phyloP scores from a whole-genome alignment of 2,113 vertebrate species.

The Cyprinodon tularosa region DNA sequence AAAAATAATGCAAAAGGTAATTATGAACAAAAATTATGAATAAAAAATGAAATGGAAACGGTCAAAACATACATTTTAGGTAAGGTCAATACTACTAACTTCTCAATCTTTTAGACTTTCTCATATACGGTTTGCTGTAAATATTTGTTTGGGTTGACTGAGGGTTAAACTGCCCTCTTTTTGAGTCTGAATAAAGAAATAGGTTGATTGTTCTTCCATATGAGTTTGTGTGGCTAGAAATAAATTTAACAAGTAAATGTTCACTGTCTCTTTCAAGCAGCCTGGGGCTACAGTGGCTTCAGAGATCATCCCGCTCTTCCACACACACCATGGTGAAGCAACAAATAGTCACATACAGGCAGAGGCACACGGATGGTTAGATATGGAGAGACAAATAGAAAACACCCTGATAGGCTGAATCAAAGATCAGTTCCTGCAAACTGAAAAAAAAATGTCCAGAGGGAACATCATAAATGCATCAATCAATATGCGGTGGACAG shows the following conservation, averaged over 20 bases:
- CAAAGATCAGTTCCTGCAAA: not conserved
- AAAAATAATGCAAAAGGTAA: no score
- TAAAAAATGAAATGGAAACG: not conserved
- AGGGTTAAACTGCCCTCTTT: constrained; percentile 36
- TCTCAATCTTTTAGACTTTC: not conserved
- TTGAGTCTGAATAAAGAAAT: constrained; percentile 17
- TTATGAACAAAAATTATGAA: no score
- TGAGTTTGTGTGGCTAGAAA: constrained; percentile 25
- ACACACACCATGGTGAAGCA: not conserved
- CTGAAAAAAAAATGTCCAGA: not conserved
- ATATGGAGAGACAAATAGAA: constrained; percentile 3
- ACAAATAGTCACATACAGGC: not conserved
- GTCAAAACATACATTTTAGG: constrained; percentile 18
- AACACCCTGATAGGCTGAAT: constrained; percentile 1
- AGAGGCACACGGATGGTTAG: not conserved
- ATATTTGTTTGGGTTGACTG: constrained; percentile 43
- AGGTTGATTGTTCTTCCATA: constrained; percentile 11
- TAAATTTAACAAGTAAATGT: constrained; percentile 25
- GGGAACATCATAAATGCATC: not conserved
- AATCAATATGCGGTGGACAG: not conserved
- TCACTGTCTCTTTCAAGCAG: constrained; percentile 26
- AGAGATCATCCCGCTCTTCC: constrained; percentile 7
- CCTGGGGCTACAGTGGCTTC: constrained; percentile 15
- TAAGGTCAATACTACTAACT: not conserved
- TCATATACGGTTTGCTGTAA: constrained; percentile 4